phyloP scores from a whole-genome alignment of 1,140 invertebrate genomes.

The Drosophila mayri region DNA sequence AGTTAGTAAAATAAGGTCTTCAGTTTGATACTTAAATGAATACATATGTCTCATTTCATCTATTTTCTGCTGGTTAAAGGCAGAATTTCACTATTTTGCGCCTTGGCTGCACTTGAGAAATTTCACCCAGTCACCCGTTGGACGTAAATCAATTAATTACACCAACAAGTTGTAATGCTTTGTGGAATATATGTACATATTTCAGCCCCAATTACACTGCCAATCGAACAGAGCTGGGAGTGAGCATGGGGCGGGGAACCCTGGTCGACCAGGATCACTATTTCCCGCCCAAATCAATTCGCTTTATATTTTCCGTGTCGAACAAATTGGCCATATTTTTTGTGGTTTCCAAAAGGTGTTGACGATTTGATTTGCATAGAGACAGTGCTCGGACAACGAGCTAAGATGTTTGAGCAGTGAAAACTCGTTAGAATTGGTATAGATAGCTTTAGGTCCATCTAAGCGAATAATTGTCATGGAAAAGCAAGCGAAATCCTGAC shows the following conservation, averaged over 20 bases:
- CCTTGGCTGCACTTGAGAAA: slow-evolving; percentile 16
- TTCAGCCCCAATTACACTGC: slow-evolving; percentile 45
- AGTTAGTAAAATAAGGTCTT: background rate
- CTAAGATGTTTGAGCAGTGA: background rate
- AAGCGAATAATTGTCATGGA: no score
- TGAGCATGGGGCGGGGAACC: background rate
- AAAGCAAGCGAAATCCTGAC: background rate
- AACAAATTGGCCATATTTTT: slow-evolving; percentile 67
- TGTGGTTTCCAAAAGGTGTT: slow-evolving; percentile 42
- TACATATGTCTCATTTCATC: background rate
- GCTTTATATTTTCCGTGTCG: slow-evolving; percentile 52
- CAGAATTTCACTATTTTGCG: background rate
- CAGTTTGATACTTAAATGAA: background rate
- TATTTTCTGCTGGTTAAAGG: background rate
- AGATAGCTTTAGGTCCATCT: background rate
- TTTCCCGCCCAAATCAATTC: slow-evolving; percentile 44
- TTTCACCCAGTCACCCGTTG: slow-evolving; percentile 38
- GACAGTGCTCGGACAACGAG: background rate
- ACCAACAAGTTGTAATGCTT: slow-evolving; percentile 14
- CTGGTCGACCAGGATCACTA: background rate
- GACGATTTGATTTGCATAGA: slow-evolving; percentile 71
- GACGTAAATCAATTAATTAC: slow-evolving; percentile 61
- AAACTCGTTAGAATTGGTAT: background rate
- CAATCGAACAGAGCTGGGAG: slow-evolving; percentile 12
- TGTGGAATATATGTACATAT: slow-evolving; percentile 23